Conservation (phyloP, 1,140 invertebrate genomes). For the Fopius arisanus region DNA sequence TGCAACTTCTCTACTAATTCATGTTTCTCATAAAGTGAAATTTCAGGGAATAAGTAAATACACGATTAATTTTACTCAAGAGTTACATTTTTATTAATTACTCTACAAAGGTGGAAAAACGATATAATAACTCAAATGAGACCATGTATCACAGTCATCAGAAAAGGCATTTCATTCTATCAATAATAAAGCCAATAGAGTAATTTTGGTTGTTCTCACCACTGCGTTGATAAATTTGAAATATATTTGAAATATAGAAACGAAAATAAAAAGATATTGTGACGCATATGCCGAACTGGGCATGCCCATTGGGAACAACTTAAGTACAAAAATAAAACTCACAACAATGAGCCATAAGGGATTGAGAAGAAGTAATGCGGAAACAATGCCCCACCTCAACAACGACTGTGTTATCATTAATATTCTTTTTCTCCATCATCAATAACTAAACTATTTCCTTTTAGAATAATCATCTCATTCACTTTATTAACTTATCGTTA, state of each 20-base stretch:
- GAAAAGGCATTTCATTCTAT: conserved; percentile 10
- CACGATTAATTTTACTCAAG: neutral
- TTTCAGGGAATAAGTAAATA: neutral
- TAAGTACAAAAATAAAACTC: conserved; percentile 8
- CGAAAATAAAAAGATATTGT: neutral
- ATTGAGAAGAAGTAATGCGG: neutral
- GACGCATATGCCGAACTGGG: neutral
- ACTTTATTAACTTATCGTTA: conserved; percentile 23
- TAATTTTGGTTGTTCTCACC: neutral
- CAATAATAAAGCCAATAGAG: neutral
- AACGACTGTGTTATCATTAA: conserved; percentile 21
- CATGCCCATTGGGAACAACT: neutral
- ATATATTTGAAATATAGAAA: conserved; percentile 7
- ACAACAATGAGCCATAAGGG: neutral
- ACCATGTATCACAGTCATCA: conserved; percentile 25
- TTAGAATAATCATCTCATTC: neutral
- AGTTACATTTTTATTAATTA: conserved; percentile 1
- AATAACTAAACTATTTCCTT: neutral
- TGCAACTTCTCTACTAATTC: too few relatives aligned
- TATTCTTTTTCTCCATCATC: neutral
- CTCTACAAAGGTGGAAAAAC: conserved; percentile 9
- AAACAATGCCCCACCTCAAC: conserved; percentile 29
- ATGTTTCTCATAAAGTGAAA: neutral
- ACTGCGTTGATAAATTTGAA: neutral
- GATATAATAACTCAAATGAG: conserved; percentile 11